These are phyloP conservation scores for Diachasmimorpha longicaudata DNA, from an alignment of 1,140 invertebrate genomes.

Conservation along the genomic window DNA sequence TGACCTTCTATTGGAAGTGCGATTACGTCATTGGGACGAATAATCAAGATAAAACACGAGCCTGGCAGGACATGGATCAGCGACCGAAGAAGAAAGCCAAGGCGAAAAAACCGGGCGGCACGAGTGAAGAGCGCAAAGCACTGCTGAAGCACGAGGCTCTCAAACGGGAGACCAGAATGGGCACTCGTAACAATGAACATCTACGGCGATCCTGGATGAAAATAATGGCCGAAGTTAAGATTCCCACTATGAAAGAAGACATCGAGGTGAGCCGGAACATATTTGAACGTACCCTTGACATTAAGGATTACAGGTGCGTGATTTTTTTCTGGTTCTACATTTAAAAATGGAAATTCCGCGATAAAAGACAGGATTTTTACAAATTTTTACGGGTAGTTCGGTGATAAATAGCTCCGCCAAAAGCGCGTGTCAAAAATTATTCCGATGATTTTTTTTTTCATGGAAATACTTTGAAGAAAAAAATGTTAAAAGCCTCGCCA, in stretches of 20 bases:
- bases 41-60: neutral
- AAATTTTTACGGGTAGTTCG: no score
- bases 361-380: no score
- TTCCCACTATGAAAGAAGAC: constrained; percentile 41
- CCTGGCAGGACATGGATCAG: neutral
- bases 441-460: no score
- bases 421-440: no score
- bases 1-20: no score
- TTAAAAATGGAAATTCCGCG: neutral
- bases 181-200: constrained; percentile 33
- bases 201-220: constrained; percentile 38
- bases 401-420: no score
- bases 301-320: constrained; percentile 50
- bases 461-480: no score
- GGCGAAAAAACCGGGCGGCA: constrained; percentile 2
- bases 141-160: constrained; percentile 34
- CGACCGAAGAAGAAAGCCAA: constrained; percentile 18
- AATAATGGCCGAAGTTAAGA: constrained; percentile 41
- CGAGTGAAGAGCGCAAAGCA: constrained; percentile 6
- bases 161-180: constrained; percentile 40
- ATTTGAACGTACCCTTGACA: constrained; percentile 52
- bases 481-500: no score
- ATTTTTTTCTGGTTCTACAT: neutral
- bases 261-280: constrained; percentile 41
- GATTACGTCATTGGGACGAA: no score